Evolutionary conservation across 2,113 vertebrate species (phyloP), one percentile per base, ranked within the genome.

Genomic region (Pitta sordida): DNA sequence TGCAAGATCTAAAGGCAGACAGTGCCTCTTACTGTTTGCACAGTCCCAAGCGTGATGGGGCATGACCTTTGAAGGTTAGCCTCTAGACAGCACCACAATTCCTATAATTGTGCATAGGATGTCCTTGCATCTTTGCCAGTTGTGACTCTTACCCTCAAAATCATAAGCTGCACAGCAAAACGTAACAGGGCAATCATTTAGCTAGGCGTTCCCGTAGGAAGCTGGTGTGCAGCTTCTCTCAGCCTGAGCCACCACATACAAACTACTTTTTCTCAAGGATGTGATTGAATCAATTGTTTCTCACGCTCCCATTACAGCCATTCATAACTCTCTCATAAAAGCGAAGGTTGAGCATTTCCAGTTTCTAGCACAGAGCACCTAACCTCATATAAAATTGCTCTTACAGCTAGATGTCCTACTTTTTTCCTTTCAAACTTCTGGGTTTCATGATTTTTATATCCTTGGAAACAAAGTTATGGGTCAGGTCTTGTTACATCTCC

Each of bases 381-480:
- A 63, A 27, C 36, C 48, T 77, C 63, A 83, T 74, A 63, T 70
- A 89, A 92, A 89, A 80, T 70, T 1, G 0, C 34, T 80, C 80
- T 69, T 65, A 65, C 55, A 77, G 15, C 26, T 52, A 32, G 6
- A 29, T 44, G 17, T 68, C 34, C 53, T 63, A 22, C 48, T 41
- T 91, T 70, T 83, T 91, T 69, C 60, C 56, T 78, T 88, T 81
- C 49, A 79, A 1, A 82, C 34, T 67, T 84, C 65, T 70, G 22
- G 5, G 43, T 71, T 89, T 90, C 71, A 44, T 0, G 1, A 39
- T 62, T 88, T 83, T 83, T 90, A 26, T 67, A 59, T 88, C 93
- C 87, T 92, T 62, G 58, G 93, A 93, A 95, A 93, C 69, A 27
- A 94, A 82, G 58, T 48, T 83, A 63, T 81, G 84, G 82, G 68